Conservation (phyloP, 2,888 invertebrate species). For the Cryptophagus acutangulus region DNA sequence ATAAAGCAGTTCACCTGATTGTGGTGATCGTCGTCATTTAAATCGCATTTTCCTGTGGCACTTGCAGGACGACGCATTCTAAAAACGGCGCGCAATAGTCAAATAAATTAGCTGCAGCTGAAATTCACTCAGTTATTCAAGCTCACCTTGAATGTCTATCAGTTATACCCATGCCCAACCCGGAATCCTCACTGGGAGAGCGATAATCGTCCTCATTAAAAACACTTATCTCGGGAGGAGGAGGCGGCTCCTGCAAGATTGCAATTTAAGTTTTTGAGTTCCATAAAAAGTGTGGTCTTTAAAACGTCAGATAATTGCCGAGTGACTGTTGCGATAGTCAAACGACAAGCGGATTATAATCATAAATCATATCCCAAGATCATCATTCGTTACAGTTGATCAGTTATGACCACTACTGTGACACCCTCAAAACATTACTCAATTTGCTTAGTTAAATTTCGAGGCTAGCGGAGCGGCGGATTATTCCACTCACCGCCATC, state of each 20-base stretch:
- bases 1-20: conserved; percentile 41
- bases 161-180: conserved; percentile 80
- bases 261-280: too few species aligned
- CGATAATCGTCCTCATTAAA: conserved; percentile 63
- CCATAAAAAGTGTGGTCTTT: conserved; percentile 20
- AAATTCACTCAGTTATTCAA: neutral
- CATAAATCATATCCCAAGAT: conserved; percentile 30
- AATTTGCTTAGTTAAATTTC: neutral
- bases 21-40: conserved; percentile 43
- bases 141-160: conserved; percentile 66
- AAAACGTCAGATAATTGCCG: conserved; percentile 30
- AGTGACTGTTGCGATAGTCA: conserved; percentile 27
- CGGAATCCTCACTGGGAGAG: conserved; percentile 92
- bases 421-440: too few species aligned
- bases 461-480: neutral
- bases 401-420: conserved; percentile 34
- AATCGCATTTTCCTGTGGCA: conserved; percentile 40
- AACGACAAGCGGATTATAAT: conserved; percentile 29
- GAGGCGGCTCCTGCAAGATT: conserved; percentile 51
- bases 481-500: neutral
- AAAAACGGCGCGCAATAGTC: conserved; percentile 31
- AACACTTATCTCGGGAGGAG: conserved; percentile 48
- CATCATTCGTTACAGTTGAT: conserved; percentile 36
- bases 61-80: conserved; percentile 43
- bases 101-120: conserved; percentile 1